These are phyloP conservation scores for Aleiodes testaceus DNA, from an alignment of 2,888 invertebrate genomes.

Conservation along the genomic window DNA sequence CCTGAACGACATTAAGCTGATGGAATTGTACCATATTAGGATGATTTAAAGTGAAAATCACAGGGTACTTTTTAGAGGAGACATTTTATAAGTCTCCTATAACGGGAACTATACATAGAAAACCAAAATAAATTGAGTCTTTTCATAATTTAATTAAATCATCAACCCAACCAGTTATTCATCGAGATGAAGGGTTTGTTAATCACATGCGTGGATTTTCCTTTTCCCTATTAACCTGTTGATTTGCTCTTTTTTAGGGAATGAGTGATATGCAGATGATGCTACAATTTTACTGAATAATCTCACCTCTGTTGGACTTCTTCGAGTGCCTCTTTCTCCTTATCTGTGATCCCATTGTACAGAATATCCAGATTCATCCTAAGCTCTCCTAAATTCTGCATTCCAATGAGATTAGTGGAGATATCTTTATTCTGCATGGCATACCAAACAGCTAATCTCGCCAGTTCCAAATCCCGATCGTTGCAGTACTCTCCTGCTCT, in stretches of 20 bases:
- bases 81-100: conserved; percentile 61
- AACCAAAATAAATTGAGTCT: conserved; percentile 38
- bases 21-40: conserved; percentile 43
- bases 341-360: conserved; percentile 78
- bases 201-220: conserved; percentile 12
- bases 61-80: conserved; percentile 54
- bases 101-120: conserved; percentile 57
- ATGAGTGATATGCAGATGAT: no score
- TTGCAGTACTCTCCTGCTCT: conserved; percentile 80
- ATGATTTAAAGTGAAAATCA: conserved; percentile 19
- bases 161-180: conserved; percentile 32
- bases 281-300: no score
- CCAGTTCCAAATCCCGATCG: conserved; percentile 80
- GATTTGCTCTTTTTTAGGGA: no score
- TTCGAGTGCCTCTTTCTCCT: conserved; percentile 78
- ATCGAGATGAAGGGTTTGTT: conserved; percentile 13
- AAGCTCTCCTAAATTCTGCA: conserved; percentile 80
- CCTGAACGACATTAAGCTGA: background rate
- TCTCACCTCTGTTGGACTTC: conserved; percentile 79
- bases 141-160: conserved; percentile 25
- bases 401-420: conserved; percentile 84
- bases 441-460: conserved; percentile 82
- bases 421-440: conserved; percentile 77
- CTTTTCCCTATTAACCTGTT: no score
- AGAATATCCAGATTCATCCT: conserved; percentile 79